phyloP scores from a whole-genome alignment of 2,888 invertebrate species.

The Lasioglossum villosulum region DNA sequence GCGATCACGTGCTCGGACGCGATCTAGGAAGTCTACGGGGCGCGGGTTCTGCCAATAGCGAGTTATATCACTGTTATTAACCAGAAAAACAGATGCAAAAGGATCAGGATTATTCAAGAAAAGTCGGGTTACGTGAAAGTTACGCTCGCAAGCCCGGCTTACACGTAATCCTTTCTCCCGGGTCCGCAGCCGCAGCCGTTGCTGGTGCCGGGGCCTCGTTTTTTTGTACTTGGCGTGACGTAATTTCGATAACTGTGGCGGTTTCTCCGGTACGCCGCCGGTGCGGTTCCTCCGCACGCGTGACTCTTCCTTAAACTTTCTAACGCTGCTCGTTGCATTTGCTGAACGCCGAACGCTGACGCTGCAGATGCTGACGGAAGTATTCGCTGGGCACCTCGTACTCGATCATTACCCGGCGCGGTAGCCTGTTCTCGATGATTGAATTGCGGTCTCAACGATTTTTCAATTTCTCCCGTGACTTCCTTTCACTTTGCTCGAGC shows the following conservation, averaged over 20 bases:
- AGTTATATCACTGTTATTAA: constrained; percentile 27
- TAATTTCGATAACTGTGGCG: constrained; percentile 67
- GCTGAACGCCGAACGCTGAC: background rate
- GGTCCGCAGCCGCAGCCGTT: background rate
- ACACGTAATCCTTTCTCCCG: constrained; percentile 42
- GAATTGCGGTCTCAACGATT: background rate
- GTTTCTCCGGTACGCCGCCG: constrained; percentile 60
- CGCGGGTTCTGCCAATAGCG: background rate
- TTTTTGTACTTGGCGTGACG: constrained; percentile 50
- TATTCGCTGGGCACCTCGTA: background rate
- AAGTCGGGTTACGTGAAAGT: constrained; percentile 57
- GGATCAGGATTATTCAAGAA: constrained; percentile 23
- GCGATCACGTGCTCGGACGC: background rate
- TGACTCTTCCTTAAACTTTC: constrained; percentile 63
- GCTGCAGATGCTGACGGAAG: constrained; percentile 38
- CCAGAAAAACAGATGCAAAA: constrained; percentile 5
- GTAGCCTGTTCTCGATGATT: background rate
- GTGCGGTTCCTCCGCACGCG: constrained; percentile 38
- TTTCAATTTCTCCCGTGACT: background rate
- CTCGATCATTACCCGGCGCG: background rate
- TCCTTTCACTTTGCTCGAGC: background rate
- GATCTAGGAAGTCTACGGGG: constrained; percentile 13
- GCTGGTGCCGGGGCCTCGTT: background rate
- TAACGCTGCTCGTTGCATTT: constrained; percentile 37
- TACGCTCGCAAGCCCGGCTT: constrained; percentile 42